These are phyloP conservation scores for Polyergus mexicanus DNA, from an alignment of 1,140 invertebrate genomes.

Conservation along the genomic window DNA sequence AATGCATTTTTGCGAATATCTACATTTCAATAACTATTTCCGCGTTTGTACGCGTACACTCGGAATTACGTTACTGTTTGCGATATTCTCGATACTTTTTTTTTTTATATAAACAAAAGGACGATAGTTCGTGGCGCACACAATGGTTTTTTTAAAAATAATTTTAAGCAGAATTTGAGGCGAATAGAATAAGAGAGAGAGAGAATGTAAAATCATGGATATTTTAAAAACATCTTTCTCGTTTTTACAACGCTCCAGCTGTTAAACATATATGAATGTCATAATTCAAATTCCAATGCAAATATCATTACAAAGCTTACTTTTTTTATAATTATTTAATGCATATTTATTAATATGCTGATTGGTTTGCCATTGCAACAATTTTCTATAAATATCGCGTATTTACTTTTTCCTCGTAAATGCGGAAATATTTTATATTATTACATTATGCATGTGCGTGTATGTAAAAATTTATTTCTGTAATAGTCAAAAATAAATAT, in stretches of 20 bases:
- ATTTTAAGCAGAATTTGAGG: slow-evolving; percentile 30
- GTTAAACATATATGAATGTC: not conserved
- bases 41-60: slow-evolving; percentile 23
- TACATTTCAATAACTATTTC: slow-evolving; percentile 43
- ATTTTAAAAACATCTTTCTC: slow-evolving; percentile 2
- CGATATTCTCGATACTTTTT: slow-evolving; percentile 44
- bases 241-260: not conserved
- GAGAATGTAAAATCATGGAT: not conserved
- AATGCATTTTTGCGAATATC: slow-evolving; percentile 37
- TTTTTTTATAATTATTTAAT: not conserved
- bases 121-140: not conserved
- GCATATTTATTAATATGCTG: not conserved
- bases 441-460: no score
- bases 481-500: not conserved
- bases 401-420: not conserved
- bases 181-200: not conserved
- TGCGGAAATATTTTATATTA: not conserved
- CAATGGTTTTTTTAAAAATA: slow-evolving; percentile 30
- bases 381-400: not conserved
- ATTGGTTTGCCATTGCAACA: not conserved
- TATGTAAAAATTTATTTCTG: not conserved
- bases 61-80: slow-evolving; percentile 30
- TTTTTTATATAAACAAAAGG: slow-evolving; percentile 5
- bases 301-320: slow-evolving; percentile 17
- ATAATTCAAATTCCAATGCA: not conserved